Base-by-base conservation (phyloP, 2,888 invertebrate genomes). In the Neuroscelio doddi region DNA sequence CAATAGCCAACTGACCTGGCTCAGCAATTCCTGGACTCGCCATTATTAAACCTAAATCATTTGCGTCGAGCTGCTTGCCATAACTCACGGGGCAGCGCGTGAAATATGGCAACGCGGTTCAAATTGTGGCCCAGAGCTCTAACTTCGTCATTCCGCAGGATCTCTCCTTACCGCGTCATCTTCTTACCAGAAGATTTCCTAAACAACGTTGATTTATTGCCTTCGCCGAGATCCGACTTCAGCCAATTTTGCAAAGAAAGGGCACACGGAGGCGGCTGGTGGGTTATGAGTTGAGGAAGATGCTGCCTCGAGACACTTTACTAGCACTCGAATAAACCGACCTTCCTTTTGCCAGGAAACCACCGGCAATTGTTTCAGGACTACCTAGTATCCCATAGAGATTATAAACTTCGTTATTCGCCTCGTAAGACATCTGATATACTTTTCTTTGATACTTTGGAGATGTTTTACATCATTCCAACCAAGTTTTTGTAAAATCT, bases 1-100 rank as follows among this genome's bases (percentile, higher is more conserved):
- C 81, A 82, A 80, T 78, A 77, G 71, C 74, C 79, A 68, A 78
- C 79, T 79, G 81, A 82, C 81, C 80, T 70, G 63, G 67, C 71
- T 67, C 71, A 75, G 72, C 64, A 65, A 59, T 67, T 52, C 69
- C 70, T 68, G 74, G 72, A 70, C 63, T 73, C 70, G 76, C 76
- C 82, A 79, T 82, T 83, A 83, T 83, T 83, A 83, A 83, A 81
- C 80, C 81, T 82, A 82, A 83, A 83, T 83, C 83, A 83, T 81
- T 79, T 75, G 76, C 79, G 78, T 80, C 76, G 76, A 72, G 75
- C 71, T 65, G 71, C 55, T 76, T 73, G 78, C 80, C 79, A 81
- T 83, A 83, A 83, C 78, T 82, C 79, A 80, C 74, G 63, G 72
- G 65, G 69, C 69, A 58, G 70, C 75, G 74, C 73, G 79, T 83